Evolutionary conservation across 2,113 vertebrate genomes (phyloP).

Genomic region (Myiozetetes cayanensis): DNA sequence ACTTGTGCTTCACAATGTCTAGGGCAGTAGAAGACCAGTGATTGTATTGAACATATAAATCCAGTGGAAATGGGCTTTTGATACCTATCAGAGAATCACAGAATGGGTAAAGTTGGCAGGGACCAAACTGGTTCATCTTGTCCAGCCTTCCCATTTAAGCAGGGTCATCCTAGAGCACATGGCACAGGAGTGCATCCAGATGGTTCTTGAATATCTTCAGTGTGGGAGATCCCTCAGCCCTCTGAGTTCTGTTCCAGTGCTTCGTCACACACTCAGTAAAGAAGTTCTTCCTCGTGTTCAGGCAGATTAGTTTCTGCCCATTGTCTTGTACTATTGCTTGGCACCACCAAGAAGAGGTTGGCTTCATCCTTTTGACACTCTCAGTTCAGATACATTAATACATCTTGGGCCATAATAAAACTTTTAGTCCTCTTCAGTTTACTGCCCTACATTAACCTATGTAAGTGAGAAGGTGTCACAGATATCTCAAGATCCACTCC

Average conservation of each 20-base stretch:
- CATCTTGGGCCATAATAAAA: not conserved
- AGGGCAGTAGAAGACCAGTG: not conserved
- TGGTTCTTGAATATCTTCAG: not conserved
- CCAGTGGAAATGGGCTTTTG: not conserved
- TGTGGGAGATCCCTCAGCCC: not conserved
- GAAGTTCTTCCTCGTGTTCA: not conserved
- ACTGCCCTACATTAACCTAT: not conserved
- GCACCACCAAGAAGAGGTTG: not conserved
- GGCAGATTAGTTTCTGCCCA: not conserved
- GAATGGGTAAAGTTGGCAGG: not conserved
- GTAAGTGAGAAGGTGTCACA: not conserved
- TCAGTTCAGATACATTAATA: not conserved
- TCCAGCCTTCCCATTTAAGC: not conserved
- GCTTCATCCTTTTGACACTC: not conserved
- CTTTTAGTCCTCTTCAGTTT: not conserved
- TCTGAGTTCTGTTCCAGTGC: not conserved
- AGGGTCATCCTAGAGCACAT: not conserved
- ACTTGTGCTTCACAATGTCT: not conserved
- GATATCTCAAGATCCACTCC: not conserved
- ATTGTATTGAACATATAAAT: not conserved
- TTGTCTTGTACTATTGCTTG: not conserved
- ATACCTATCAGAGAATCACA: not conserved
- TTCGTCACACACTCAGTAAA: accelerated
- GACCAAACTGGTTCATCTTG: not conserved
- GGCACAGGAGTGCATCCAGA: not conserved